Evolutionary conservation across 2,888 invertebrate species (phyloP), one percentile per base, ranked within the genome.

Genomic region (Cerceris rybyensis): DNA sequence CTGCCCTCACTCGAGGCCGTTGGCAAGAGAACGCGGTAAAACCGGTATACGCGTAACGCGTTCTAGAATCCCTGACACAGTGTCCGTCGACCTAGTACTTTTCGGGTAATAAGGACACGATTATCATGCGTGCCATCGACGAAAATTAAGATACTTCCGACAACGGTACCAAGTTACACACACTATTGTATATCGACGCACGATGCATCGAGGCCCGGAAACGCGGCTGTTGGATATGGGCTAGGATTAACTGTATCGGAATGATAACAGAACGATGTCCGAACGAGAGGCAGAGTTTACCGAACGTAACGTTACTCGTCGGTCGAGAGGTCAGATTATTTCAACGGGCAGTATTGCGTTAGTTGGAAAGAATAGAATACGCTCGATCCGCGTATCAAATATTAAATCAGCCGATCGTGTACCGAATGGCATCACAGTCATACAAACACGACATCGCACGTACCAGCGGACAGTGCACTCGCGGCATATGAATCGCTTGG

Each of bases 111-210:
- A 52, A 16, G 57, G 71, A 59, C 82, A 82, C 75, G 74, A 78
- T 86, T 86, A 82, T 85, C 82, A 86, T 87, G 86, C 87, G 77
- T 80, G 79, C 75, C 86, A 75, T 84, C 86, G 43, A 55, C 39
- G 54, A 69, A 69, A 74, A 74, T 71, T 69, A 76, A 71, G 17
- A 28, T 16, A 46, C 57, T 14, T 55, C 63, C 17, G 74, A 50
- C 54, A 73, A 70, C 58, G 71, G 54, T 73, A 66, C 55, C 6
- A 11, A 11, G 67, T 43, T 43, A 55, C 39, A 65, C 71, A 54
- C 41, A 68, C 41, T 54, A 49, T 42, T 43, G 43, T 43, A 57
- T 65, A 59, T 39, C 64, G 39, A 59, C 58, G 49, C 41, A 61
- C 16, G 57, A 69, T 61, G 49, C 69, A 55, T 49, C 68, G 60